Evolutionary conservation across 2,888 invertebrate species (phyloP).

Genomic region (Polyommatus icarus): DNA sequence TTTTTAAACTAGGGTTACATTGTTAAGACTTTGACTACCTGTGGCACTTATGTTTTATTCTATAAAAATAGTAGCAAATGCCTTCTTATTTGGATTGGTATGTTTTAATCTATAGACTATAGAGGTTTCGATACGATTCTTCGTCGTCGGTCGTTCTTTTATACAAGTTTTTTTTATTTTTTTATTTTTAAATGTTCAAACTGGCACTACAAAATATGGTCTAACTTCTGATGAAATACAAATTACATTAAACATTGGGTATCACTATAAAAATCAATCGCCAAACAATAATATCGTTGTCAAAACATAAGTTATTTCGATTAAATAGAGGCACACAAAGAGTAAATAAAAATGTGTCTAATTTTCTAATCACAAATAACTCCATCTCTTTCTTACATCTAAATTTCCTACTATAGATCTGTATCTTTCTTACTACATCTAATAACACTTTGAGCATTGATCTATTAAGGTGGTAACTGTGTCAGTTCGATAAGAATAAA

Average conservation of each 20-base stretch:
- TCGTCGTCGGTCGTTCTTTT: no score
- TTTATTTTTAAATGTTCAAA: neutral
- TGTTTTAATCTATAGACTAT: neutral
- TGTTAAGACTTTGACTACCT: neutral
- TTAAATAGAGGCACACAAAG: neutral
- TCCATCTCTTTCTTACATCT: neutral
- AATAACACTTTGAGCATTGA: slow-evolving; percentile 12
- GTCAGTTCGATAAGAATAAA: neutral
- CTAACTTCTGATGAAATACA: neutral
- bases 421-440: neutral
- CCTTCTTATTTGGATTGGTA: neutral
- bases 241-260: neutral
- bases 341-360: neutral
- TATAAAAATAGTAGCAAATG: neutral
- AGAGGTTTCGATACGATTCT: no score
- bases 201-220: neutral
- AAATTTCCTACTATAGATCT: neutral
- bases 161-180: neutral
- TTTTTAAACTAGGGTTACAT: neutral
- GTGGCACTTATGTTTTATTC: neutral
- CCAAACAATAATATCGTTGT: neutral
- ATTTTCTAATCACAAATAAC: neutral
- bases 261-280: neutral
- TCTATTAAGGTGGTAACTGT: slow-evolving; percentile 4
- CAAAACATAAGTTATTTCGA: neutral